phyloP scores from a whole-genome alignment of 2,888 invertebrate species.

The Eristalinus aeneus region DNA sequence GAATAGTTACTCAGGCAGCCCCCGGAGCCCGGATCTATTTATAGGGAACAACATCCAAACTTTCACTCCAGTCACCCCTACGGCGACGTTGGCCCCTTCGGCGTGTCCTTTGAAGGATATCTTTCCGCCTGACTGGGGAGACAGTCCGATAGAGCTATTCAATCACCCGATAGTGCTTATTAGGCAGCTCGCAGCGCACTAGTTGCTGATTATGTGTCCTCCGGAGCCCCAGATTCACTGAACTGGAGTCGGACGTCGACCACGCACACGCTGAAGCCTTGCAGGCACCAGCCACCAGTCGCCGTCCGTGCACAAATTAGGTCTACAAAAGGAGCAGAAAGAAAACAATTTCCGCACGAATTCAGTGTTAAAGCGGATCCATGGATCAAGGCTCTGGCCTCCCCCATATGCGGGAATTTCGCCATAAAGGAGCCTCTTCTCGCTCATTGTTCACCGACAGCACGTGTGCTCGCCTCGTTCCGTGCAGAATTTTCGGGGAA shows the following conservation, averaged over 20 bases:
- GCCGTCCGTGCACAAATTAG: conserved; percentile 32
- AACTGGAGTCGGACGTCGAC: not conserved
- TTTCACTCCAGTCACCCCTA: not conserved
- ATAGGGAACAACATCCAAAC: conserved; percentile 7
- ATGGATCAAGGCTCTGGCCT: not conserved
- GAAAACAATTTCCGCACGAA: conserved; percentile 17
- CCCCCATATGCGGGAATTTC: not conserved
- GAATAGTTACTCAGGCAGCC: conserved; percentile 1
- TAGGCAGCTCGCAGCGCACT: conserved; percentile 45
- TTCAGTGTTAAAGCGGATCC: conserved; percentile 35
- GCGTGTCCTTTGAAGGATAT: conserved; percentile 29
- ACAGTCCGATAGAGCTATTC: not conserved
- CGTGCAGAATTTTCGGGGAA: not conserved
- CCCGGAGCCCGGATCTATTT: conserved; percentile 1
- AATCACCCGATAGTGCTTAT: conserved; percentile 53
- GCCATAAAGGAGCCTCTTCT: not conserved
- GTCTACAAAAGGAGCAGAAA: conserved; percentile 4
- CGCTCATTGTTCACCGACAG: conserved; percentile 25
- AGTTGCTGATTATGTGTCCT: conserved; percentile 39
- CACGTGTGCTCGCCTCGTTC: conserved; percentile 2
- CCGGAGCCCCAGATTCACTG: conserved; percentile 10
- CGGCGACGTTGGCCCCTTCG: not conserved
- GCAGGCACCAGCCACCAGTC: not conserved
- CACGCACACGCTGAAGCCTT: not conserved
- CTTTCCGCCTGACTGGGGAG: conserved; percentile 25